Conservation (phyloP, 2,888 invertebrate genomes). For the Drosophila bunnanda region DNA sequence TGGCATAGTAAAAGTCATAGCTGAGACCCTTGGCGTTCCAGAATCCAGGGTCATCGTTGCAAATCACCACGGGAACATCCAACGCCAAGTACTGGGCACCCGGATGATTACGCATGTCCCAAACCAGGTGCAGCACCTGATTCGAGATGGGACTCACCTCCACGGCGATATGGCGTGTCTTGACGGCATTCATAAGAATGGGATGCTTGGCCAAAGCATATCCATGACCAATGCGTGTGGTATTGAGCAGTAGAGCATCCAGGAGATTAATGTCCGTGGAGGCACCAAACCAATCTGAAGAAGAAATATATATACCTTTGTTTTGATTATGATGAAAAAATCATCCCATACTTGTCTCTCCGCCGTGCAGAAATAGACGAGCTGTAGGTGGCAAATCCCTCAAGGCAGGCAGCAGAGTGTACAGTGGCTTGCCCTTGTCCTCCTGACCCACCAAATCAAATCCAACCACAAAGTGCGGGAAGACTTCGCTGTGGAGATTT, state of each 20-base stretch:
- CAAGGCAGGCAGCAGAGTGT: constrained; percentile 71
- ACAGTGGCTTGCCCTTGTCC: constrained; percentile 86
- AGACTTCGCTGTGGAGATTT: constrained; percentile 57
- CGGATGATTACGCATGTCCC: constrained; percentile 88
- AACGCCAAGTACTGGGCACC: constrained; percentile 86
- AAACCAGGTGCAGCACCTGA: constrained; percentile 86
- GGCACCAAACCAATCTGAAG: constrained; percentile 86
- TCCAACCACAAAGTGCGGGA: constrained; percentile 87
- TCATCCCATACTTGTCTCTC: constrained; percentile 86
- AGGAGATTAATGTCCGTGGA: constrained; percentile 87
- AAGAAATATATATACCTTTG: background rate
- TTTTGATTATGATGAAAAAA: rapidly evolving
- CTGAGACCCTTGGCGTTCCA: constrained; percentile 88
- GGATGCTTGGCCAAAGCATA: constrained; percentile 84
- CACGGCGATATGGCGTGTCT: constrained; percentile 81
- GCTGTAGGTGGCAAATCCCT: constrained; percentile 79
- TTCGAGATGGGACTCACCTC: constrained; percentile 84
- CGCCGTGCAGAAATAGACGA: constrained; percentile 88
- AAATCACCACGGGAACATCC: constrained; percentile 87
- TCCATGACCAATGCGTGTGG: constrained; percentile 84
- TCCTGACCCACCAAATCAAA: constrained; percentile 90
- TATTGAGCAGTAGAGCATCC: constrained; percentile 83
- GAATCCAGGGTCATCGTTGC: constrained; percentile 88
- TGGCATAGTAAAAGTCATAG: constrained; percentile 89
- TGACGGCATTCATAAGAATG: constrained; percentile 81